Conservation (phyloP, 2,888 invertebrate species). For the Temnothorax ravouxi region DNA sequence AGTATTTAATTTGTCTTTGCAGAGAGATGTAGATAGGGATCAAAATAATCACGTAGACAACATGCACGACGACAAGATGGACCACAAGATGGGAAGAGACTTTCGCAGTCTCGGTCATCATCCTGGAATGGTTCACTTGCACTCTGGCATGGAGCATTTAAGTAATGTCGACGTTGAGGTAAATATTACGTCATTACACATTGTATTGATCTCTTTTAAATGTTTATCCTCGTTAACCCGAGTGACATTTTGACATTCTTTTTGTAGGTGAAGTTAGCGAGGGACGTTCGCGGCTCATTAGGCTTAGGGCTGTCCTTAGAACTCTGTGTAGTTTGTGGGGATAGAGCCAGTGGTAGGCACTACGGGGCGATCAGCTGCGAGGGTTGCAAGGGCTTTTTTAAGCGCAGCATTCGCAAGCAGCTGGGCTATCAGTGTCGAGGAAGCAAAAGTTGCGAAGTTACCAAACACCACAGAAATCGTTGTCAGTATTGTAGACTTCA, state of each 20-base stretch:
- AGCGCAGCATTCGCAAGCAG: slow-evolving; percentile 98
- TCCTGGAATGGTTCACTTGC: slow-evolving; percentile 82
- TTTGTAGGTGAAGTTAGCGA: slow-evolving; percentile 82
- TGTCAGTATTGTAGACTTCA: slow-evolving; percentile 99
- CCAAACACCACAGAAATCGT: slow-evolving; percentile 98
- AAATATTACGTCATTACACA: neutral
- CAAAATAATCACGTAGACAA: slow-evolving; percentile 82
- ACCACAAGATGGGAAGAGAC: slow-evolving; percentile 83
- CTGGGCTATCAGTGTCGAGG: slow-evolving; percentile 98
- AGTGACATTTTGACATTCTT: slow-evolving; percentile 15
- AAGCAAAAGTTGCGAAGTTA: slow-evolving; percentile 98
- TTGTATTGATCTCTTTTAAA: neutral
- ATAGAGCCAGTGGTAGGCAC: slow-evolving; percentile 97
- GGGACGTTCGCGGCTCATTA: slow-evolving; percentile 84
- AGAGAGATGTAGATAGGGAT: slow-evolving; percentile 81
- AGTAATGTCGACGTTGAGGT: slow-evolving; percentile 84
- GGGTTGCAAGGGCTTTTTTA: slow-evolving; percentile 99
- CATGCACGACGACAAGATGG: slow-evolving; percentile 82
- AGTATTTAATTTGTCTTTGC: slow-evolving; percentile 34
- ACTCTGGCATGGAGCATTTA: slow-evolving; percentile 83
- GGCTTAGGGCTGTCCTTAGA: slow-evolving; percentile 91
- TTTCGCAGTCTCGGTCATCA: slow-evolving; percentile 82
- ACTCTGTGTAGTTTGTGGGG: slow-evolving; percentile 98
- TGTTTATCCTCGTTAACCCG: neutral
- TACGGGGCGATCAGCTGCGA: slow-evolving; percentile 98